Conservation (phyloP, 1,140 invertebrate genomes). For the Aphis gossypii region DNA sequence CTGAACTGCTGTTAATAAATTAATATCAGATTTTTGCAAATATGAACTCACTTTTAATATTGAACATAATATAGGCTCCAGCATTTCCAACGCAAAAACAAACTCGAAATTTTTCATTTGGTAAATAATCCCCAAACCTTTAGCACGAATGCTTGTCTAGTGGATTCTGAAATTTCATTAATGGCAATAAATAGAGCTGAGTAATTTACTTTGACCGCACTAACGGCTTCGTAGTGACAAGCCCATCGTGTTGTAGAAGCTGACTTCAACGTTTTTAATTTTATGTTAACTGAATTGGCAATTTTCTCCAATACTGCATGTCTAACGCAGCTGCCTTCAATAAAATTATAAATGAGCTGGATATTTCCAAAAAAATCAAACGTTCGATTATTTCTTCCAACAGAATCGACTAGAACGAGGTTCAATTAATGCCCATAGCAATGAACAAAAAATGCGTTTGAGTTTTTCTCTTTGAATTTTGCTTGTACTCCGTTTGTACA, state of each 20-base stretch:
- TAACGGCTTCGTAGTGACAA: slow-evolving; percentile 58
- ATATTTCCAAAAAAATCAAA: slow-evolving; percentile 57
- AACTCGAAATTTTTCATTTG: slow-evolving; percentile 59
- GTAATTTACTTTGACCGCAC: slow-evolving; percentile 49
- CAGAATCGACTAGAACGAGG: slow-evolving; percentile 28
- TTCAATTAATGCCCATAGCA: slow-evolving; percentile 30
- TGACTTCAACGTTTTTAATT: slow-evolving; percentile 58
- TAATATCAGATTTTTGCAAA: slow-evolving; percentile 49
- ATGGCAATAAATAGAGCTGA: slow-evolving; percentile 38
- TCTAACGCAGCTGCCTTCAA: slow-evolving; percentile 59
- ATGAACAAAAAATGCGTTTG: slow-evolving; percentile 48
- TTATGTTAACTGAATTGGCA: slow-evolving; percentile 49
- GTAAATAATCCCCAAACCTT: slow-evolving; percentile 47
- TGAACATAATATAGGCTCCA: slow-evolving; percentile 30
- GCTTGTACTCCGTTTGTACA: slow-evolving; percentile 32
- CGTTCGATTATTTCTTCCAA: background rate
- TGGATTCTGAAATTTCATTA: too few species aligned
- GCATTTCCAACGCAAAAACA: slow-evolving; percentile 52
- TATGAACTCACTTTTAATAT: slow-evolving; percentile 51
- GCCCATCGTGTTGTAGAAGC: slow-evolving; percentile 58
- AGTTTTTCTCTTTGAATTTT: slow-evolving; percentile 53
- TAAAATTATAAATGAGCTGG: slow-evolving; percentile 56
- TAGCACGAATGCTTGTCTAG: slow-evolving; percentile 21
- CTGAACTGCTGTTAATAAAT: slow-evolving; percentile 55
- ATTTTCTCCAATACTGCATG: slow-evolving; percentile 58